Evolutionary conservation across 2,113 vertebrate species (phyloP).

Genomic region (Pelvicachromis taeniatus): DNA sequence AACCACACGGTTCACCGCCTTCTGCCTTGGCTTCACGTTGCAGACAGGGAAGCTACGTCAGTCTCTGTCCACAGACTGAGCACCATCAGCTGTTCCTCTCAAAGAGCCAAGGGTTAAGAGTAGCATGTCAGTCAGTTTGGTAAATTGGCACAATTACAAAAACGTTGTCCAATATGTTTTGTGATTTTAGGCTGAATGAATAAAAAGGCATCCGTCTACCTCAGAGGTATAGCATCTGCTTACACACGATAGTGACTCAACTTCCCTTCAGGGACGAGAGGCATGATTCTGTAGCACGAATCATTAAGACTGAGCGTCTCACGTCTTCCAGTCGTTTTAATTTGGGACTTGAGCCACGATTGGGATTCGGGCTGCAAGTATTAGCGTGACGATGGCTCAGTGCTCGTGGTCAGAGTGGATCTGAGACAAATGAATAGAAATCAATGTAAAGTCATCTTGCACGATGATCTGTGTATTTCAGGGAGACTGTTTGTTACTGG

Average conservation of each 20-base stretch:
- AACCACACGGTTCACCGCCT: neutral
- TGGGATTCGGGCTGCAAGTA: neutral
- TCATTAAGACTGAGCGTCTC: neutral
- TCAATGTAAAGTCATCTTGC: neutral
- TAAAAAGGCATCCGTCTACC: neutral
- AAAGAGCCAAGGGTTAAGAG: accelerated
- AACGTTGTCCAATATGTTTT: neutral
- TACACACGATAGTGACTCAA: neutral
- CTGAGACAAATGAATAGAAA: neutral
- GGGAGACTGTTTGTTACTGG: neutral
- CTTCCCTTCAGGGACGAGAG: neutral
- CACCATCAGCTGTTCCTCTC: neutral
- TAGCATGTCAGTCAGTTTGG: neutral
- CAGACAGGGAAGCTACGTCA: neutral
- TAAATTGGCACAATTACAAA: neutral
- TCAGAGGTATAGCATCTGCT: neutral
- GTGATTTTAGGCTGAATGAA: neutral
- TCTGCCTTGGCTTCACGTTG: accelerated
- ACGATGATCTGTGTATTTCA: neutral
- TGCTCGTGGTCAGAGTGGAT: neutral
- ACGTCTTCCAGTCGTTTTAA: neutral
- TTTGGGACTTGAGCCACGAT: neutral
- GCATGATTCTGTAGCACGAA: neutral
- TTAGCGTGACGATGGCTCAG: neutral
- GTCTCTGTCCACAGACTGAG: neutral